These are phyloP conservation scores for Gonioctena quinquepunctata DNA, from an alignment of 1,140 invertebrate genomes.

Conservation along the genomic window DNA sequence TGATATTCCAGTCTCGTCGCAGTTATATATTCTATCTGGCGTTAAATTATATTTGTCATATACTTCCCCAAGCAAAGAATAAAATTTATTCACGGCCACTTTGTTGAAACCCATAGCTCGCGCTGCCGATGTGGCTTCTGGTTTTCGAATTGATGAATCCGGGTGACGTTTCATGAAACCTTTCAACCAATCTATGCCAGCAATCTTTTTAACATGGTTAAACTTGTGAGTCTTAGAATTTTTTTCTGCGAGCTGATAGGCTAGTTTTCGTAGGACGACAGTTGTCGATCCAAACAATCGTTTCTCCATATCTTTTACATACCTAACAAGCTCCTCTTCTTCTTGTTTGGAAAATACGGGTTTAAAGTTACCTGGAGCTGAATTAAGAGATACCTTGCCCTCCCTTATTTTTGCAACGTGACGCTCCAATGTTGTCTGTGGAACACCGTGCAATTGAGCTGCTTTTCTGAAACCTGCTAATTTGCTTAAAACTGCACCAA, in stretches of 20 bases:
- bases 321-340: background rate
- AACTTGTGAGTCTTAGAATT: slow-evolving; percentile 37
- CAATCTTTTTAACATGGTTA: slow-evolving; percentile 11
- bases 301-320: slow-evolving; percentile 22
- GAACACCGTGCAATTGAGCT: slow-evolving; percentile 3
- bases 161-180: slow-evolving; percentile 49
- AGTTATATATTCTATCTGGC: slow-evolving; percentile 48
- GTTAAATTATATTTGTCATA: slow-evolving; percentile 40
- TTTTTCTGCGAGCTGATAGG: slow-evolving; percentile 39
- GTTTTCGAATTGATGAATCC: slow-evolving; percentile 41
- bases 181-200: slow-evolving; percentile 28
- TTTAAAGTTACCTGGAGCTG: no score
- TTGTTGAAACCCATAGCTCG: slow-evolving; percentile 8
- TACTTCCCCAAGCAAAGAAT: slow-evolving; percentile 11
- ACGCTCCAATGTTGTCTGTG: slow-evolving; percentile 16
- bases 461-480: slow-evolving; percentile 10
- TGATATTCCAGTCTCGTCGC: slow-evolving; percentile 55
- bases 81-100: slow-evolving; percentile 4
- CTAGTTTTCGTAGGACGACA: slow-evolving; percentile 27
- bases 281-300: slow-evolving; percentile 26
- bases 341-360: background rate
- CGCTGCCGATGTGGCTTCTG: slow-evolving; percentile 44
- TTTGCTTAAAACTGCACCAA: slow-evolving; percentile 10
- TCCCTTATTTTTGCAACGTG: slow-evolving; percentile 9
- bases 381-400: background rate